A percentile compares a stretch with the other conserved stretches of the same genome.
Evolutionary conservation across 2,888 invertebrate species (phyloP).

Genomic region (Hartigia nigra): DNA sequence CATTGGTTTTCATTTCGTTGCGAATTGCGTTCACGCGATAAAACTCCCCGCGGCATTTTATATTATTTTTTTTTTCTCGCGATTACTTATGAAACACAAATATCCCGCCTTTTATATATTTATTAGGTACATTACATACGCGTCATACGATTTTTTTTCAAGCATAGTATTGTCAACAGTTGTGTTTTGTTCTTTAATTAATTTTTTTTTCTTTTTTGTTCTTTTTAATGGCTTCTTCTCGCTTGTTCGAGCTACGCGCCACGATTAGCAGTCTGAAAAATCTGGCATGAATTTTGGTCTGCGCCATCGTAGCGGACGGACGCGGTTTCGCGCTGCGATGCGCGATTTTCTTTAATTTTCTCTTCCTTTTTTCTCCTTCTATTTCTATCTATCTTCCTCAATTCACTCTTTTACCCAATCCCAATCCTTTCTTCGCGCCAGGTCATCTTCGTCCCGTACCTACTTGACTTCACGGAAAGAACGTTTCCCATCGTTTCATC

Average conservation of each 20-base stretch:
- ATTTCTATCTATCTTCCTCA: neutral
- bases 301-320: neutral
- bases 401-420: neutral
- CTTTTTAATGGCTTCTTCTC: slow-evolving; percentile 10
- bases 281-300: slow-evolving; percentile 25
- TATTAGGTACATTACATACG: slow-evolving; percentile 60
- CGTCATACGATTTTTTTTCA: slow-evolving; percentile 57
- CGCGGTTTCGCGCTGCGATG: slow-evolving; percentile 3
- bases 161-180: slow-evolving; percentile 65
- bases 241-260: slow-evolving; percentile 15
- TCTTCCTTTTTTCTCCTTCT: neutral
- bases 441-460: neutral
- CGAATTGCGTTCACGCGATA: neutral
- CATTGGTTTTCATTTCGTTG: neutral
- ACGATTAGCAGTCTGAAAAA: slow-evolving; percentile 37
- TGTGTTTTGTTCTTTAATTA: slow-evolving; percentile 45
- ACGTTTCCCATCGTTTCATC: neutral
- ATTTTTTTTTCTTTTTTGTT: slow-evolving; percentile 37
- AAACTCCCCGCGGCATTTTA: neutral
- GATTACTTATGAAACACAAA: slow-evolving; percentile 56
- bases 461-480: neutral
- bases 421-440: neutral
- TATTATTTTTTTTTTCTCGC: slow-evolving; percentile 13
- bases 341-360: neutral
- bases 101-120: slow-evolving; percentile 49